Conservation (phyloP, 2,797 vertebrate species). For the Crenuchus spilurus region DNA sequence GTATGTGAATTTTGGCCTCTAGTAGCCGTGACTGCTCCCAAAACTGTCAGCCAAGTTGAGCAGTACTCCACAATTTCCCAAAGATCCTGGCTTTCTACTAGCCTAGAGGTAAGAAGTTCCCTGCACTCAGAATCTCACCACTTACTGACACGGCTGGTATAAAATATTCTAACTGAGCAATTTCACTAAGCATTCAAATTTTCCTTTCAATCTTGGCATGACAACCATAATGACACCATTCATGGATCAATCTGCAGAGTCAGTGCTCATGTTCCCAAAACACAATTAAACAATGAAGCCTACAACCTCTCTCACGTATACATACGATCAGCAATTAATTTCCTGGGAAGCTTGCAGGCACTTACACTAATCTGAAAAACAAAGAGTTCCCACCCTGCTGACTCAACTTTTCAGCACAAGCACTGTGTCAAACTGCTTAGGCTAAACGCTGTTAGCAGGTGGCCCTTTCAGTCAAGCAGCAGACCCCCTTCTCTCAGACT, state of each 20-base stretch:
- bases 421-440: slow-evolving; percentile 45
- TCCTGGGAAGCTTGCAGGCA: slow-evolving; percentile 17
- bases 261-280: not conserved
- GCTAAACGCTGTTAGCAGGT: slow-evolving; percentile 55
- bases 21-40: not conserved
- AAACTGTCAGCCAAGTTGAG: not conserved
- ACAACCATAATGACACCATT: not conserved
- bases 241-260: not conserved
- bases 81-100: too few species aligned
- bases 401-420: slow-evolving; percentile 35
- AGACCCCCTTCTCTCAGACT: not conserved
- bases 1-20: not conserved
- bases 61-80: not conserved
- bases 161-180: not conserved
- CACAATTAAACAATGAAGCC: not conserved
- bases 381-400: slow-evolving; percentile 20
- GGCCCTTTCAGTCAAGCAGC: slow-evolving; percentile 34
- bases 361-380: slow-evolving; percentile 39
- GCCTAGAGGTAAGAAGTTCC: not conserved
- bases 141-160: not conserved
- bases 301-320: not conserved
- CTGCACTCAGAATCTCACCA: not conserved
- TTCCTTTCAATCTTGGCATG: not conserved
- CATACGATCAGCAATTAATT: not conserved
- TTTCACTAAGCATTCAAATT: not conserved